phyloP scores from a whole-genome alignment of 2,888 invertebrate genomes.

The Scrobipalpa costella region DNA sequence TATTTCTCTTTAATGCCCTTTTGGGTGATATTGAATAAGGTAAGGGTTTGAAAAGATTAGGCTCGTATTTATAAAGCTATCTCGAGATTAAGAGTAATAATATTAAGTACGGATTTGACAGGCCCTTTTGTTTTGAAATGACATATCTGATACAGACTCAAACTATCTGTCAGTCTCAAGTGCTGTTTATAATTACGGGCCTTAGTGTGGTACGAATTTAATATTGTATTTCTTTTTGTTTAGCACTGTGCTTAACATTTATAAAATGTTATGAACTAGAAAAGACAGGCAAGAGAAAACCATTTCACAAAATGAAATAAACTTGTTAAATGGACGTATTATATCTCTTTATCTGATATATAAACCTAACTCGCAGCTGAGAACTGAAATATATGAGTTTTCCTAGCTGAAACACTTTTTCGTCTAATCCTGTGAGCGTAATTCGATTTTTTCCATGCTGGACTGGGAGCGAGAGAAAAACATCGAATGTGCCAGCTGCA shows the following conservation, averaged over 20 bases:
- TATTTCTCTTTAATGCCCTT: background rate
- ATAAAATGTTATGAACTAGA: background rate
- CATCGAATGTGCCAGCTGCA: too few relatives aligned
- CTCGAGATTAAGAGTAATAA: too few relatives aligned
- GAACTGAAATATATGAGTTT: conserved; percentile 7
- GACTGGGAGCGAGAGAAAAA: too few relatives aligned
- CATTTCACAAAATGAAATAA: background rate
- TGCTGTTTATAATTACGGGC: too few relatives aligned
- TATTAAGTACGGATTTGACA: too few relatives aligned
- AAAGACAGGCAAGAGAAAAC: background rate
- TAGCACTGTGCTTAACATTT: background rate
- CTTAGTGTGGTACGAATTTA: conserved; percentile 1
- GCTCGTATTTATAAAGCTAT: too few relatives aligned
- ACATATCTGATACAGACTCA: too few relatives aligned
- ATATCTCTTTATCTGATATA: background rate
- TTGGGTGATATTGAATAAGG: conserved; percentile 3
- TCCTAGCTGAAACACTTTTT: conserved; percentile 5
- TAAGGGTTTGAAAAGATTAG: conserved; percentile 1
- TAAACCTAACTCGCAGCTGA: background rate
- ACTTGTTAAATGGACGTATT: background rate
- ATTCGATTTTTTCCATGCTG: too few relatives aligned
- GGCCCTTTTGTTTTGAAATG: too few relatives aligned
- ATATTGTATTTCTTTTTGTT: background rate
- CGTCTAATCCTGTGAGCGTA: conserved; percentile 39
- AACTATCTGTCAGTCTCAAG: too few relatives aligned